phyloP scores from a whole-genome alignment of 2,797 vertebrate genomes.

The Schizothorax lantsangensis region DNA sequence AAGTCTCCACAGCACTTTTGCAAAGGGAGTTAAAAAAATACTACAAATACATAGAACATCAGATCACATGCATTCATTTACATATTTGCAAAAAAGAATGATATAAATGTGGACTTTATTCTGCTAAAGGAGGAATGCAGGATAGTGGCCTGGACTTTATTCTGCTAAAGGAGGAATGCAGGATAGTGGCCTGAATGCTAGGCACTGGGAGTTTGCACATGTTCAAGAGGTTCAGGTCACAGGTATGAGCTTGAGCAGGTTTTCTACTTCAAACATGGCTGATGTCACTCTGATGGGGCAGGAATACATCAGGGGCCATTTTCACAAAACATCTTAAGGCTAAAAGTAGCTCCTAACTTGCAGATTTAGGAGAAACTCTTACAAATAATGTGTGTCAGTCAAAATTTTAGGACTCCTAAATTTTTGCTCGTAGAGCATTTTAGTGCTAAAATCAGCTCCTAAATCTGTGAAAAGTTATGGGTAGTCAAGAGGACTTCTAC shows the following conservation, averaged over 20 bases:
- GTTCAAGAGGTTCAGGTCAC: not conserved
- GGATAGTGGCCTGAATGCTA: not conserved
- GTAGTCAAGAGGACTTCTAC: not conserved
- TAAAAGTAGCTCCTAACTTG: not conserved
- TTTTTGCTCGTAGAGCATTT: no score
- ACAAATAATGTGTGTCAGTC: not conserved
- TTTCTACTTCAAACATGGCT: conserved; percentile 8
- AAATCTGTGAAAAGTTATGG: not conserved
- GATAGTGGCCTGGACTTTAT: not conserved
- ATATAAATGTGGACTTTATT: not conserved
- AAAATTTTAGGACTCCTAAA: not conserved
- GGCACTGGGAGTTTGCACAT: not conserved
- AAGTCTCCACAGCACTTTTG: conserved; percentile 17
- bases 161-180: conserved; percentile 1
- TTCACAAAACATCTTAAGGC: not conserved
- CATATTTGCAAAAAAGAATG: not conserved
- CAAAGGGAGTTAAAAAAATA: not conserved
- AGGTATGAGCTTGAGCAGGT: conserved; percentile 22
- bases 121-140: not conserved
- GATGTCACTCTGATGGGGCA: not conserved
- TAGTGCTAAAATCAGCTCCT: not conserved
- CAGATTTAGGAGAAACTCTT: not conserved
- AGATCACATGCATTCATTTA: not conserved
- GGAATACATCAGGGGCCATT: not conserved
- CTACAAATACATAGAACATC: not conserved